A percentile compares a stretch with the other conserved stretches of the same genome.
These are phyloP conservation scores for Drosophila pachea DNA, from an alignment of 1,140 invertebrate species.

Conservation along the genomic window DNA sequence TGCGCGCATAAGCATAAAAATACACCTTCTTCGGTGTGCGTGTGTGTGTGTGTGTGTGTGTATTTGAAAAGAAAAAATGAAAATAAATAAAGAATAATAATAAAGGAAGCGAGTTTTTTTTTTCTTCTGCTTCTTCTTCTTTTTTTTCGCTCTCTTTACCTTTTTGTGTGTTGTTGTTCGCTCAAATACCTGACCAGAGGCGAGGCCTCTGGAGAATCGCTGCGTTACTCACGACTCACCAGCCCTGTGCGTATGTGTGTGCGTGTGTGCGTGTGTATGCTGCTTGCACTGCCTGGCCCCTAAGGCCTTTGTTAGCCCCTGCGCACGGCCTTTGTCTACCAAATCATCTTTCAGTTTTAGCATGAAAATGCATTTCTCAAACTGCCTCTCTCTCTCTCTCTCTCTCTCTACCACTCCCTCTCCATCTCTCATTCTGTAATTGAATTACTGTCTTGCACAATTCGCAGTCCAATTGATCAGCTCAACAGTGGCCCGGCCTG, in stretches of 20 bases:
- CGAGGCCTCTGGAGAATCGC: slow-evolving; percentile 23
- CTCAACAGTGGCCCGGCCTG: slow-evolving; percentile 1
- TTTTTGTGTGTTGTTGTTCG: slow-evolving; percentile 11
- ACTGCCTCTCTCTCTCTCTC: not conserved
- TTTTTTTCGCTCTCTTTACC: slow-evolving; percentile 24
- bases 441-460: slow-evolving; percentile 51
- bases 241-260: slow-evolving; percentile 20
- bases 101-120: slow-evolving; percentile 68
- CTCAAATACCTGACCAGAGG: slow-evolving; percentile 45
- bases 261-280: slow-evolving; percentile 13
- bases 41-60: slow-evolving; percentile 33
- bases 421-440: slow-evolving; percentile 27
- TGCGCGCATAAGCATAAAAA: slow-evolving; percentile 53
- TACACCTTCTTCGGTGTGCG: slow-evolving; percentile 27
- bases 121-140: no score
- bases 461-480: slow-evolving; percentile 12
- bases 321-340: slow-evolving; percentile 30
- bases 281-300: slow-evolving; percentile 30
- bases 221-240: slow-evolving; percentile 18
- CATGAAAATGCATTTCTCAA: slow-evolving; percentile 61
- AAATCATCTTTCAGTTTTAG: slow-evolving; percentile 50
- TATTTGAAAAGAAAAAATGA: slow-evolving; percentile 59
- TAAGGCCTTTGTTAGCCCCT: slow-evolving; percentile 19
- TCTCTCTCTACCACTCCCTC: not conserved
- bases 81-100: slow-evolving; percentile 53